Percentiles rank a stretch among this genome's conserved stretches.
Conservation (phyloP, 2,888 invertebrate species). For the Oscheius sp. region DNA sequence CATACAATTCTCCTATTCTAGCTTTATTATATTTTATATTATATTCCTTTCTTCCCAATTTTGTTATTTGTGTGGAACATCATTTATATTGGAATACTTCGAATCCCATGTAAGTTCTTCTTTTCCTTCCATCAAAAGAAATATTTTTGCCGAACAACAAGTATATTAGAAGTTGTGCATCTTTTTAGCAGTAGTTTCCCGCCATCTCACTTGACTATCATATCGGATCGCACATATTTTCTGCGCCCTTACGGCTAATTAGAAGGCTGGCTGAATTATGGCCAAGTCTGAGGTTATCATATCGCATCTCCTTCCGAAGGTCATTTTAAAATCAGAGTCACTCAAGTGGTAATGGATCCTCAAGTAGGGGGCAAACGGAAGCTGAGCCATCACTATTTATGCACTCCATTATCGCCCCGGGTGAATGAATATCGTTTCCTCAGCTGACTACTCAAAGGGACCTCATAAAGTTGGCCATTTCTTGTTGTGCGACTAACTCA, state of each 20-base stretch:
- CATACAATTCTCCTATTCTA: no score
- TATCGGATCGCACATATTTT: slow-evolving; percentile 37
- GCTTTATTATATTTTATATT: no score
- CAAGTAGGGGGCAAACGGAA: slow-evolving; percentile 19
- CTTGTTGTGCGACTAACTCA: background rate
- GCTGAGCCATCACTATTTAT: slow-evolving; percentile 23
- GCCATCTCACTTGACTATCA: slow-evolving; percentile 17
- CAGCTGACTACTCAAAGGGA: background rate
- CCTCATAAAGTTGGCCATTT: slow-evolving; percentile 4
- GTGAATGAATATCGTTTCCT: background rate
- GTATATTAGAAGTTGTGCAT: background rate
- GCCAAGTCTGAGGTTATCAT: slow-evolving; percentile 15
- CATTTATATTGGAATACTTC: slow-evolving; percentile 19
- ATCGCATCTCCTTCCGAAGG: background rate
- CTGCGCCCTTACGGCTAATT: slow-evolving; percentile 24
- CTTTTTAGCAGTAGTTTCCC: slow-evolving; percentile 9
- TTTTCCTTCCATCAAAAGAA: background rate
- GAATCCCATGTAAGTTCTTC: slow-evolving; percentile 11
- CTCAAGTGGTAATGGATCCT: slow-evolving; percentile 33
- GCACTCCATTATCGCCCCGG: slow-evolving; percentile 30
- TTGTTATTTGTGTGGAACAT: background rate
- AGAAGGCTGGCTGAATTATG: slow-evolving; percentile 33
- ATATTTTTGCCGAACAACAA: background rate
- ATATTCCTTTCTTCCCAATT: no score
- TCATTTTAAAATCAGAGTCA: slow-evolving; percentile 1